phyloP scores from a whole-genome alignment of 2,888 invertebrate species.

The Diarsia dahlii region DNA sequence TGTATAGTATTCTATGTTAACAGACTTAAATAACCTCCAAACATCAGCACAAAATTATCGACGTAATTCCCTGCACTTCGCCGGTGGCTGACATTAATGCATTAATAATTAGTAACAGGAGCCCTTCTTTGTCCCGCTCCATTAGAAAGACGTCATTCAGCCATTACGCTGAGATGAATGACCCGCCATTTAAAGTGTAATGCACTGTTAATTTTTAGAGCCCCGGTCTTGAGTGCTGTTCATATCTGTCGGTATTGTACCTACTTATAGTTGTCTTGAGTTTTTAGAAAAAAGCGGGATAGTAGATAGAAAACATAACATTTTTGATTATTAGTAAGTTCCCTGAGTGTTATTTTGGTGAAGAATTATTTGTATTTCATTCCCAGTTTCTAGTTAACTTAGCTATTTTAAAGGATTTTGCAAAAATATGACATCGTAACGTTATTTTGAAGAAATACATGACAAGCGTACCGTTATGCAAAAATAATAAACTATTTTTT shows the following conservation, averaged over 20 bases:
- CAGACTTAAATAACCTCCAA: not conserved
- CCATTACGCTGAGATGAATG: conserved; percentile 80
- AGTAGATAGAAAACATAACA: accelerated
- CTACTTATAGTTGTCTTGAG: not conserved
- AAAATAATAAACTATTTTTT: too few species aligned
- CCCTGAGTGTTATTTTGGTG: not conserved
- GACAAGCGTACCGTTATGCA: too few species aligned
- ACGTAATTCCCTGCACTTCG: conserved; percentile 57
- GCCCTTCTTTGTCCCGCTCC: conserved; percentile 74
- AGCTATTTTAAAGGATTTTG: not conserved
- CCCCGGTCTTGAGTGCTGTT: conserved; percentile 39
- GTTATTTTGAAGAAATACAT: not conserved
- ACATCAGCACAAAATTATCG: conserved; percentile 25
- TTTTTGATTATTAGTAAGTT: not conserved
- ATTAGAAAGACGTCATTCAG: conserved; percentile 78
- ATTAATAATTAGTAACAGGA: conserved; percentile 77
- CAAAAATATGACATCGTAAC: not conserved
- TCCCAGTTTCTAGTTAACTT: too few species aligned
- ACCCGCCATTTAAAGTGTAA: conserved; percentile 77
- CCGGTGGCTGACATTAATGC: conserved; percentile 70
- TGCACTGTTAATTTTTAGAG: conserved; percentile 75
- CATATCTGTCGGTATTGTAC: conserved; percentile 27
- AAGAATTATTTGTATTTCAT: not conserved
- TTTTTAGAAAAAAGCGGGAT: not conserved
- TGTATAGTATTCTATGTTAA: too few species aligned